A percentile compares a stretch with the other conserved stretches of the same genome.
Evolutionary conservation across 2,797 vertebrate species (phyloP).

Genomic region (Knipowitschia caucasica): DNA sequence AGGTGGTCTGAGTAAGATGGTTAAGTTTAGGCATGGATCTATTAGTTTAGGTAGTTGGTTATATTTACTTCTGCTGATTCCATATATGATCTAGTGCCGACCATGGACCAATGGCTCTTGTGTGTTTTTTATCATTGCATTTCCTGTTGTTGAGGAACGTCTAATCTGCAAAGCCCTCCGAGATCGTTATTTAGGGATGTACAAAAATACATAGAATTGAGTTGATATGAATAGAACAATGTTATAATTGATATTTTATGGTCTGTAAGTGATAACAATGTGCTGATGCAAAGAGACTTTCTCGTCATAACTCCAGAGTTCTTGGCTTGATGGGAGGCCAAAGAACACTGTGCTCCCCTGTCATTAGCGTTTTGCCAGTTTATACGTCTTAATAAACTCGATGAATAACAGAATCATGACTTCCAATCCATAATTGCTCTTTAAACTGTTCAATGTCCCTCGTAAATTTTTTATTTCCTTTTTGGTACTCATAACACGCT

Average conservation of each 20-base stretch:
- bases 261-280: constrained; percentile 18
- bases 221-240: not conserved
- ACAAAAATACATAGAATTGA: too few species aligned
- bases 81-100: too few species aligned
- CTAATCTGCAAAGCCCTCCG: too few species aligned
- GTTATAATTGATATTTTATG: not conserved
- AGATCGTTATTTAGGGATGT: too few species aligned
- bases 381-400: constrained; percentile 45
- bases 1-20: too few species aligned
- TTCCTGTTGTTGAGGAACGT: too few species aligned
- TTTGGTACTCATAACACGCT: constrained; percentile 12
- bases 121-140: too few species aligned
- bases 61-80: too few species aligned
- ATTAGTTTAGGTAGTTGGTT: too few species aligned
- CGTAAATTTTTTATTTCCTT: constrained; percentile 20
- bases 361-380: constrained; percentile 28
- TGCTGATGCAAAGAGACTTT: constrained; percentile 18
- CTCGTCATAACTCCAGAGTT: constrained; percentile 46
- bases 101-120: too few species aligned
- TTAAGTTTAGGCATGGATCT: too few species aligned
- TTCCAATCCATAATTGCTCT: constrained; percentile 25
- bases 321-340: constrained; percentile 36
- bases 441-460: constrained; percentile 31
- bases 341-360: constrained; percentile 24
- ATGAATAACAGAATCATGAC: constrained; percentile 25